Conservation (phyloP, 1,140 invertebrate genomes). For the Euura lappo region DNA sequence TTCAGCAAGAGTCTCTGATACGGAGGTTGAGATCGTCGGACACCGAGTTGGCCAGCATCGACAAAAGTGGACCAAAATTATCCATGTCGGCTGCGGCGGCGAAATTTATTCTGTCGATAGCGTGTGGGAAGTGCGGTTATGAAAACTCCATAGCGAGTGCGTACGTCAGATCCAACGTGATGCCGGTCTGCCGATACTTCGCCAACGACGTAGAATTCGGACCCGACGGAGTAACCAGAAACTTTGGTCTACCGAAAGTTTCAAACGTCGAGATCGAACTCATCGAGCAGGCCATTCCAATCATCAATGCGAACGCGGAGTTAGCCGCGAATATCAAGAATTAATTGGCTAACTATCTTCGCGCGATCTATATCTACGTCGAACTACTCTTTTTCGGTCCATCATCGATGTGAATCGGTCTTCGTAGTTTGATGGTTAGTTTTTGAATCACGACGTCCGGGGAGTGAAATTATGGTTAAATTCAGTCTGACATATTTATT, state of each 20-base stretch:
- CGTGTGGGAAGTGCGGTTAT: conserved; percentile 34
- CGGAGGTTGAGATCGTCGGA: conserved; percentile 35
- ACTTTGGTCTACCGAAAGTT: conserved; percentile 44
- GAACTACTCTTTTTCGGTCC: no score
- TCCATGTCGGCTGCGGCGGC: conserved; percentile 39
- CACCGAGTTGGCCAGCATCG: conserved; percentile 22
- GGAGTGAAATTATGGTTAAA: no score
- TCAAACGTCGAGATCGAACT: conserved; percentile 34
- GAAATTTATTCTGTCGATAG: conserved; percentile 43
- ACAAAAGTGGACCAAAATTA: conserved; percentile 29
- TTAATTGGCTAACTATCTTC: no score
- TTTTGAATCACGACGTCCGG: no score
- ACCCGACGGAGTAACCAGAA: conserved; percentile 35
- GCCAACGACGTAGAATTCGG: conserved; percentile 44
- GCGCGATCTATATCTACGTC: background rate
- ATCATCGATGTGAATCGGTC: no score
- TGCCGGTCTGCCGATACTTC: conserved; percentile 47
- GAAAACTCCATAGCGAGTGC: conserved; percentile 35
- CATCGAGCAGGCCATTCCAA: conserved; percentile 36
- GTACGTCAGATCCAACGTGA: conserved; percentile 43
- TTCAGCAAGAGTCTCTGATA: conserved; percentile 34
- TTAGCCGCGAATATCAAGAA: conserved; percentile 22
- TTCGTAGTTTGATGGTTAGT: no score
- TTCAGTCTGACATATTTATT: no score
- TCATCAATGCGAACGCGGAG: conserved; percentile 41